These are phyloP conservation scores for Chaetops frenatus DNA, from an alignment of 2,113 vertebrate genomes.

Conservation along the genomic window DNA sequence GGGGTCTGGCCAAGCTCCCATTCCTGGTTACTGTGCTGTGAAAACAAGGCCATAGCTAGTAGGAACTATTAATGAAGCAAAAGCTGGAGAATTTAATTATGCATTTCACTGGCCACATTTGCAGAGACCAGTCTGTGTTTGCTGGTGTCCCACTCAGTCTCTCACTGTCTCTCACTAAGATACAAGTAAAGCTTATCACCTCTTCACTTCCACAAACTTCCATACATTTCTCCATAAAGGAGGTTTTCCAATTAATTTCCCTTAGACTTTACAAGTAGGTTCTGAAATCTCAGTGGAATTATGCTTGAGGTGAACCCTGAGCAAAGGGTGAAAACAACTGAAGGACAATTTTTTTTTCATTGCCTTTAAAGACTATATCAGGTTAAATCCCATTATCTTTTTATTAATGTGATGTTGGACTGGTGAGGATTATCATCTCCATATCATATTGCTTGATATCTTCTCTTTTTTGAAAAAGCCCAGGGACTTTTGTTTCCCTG, in stretches of 20 bases:
- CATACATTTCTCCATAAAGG: neutral
- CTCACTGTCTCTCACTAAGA: neutral
- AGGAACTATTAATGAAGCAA: neutral
- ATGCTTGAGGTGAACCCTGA: neutral
- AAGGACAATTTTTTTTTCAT: neutral
- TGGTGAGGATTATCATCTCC: neutral
- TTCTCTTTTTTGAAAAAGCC: neutral
- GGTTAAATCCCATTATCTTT: neutral
- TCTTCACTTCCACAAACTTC: neutral
- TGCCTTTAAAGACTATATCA: neutral
- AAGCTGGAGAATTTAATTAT: neutral
- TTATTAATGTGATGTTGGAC: neutral
- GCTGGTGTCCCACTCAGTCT: neutral
- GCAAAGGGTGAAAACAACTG: neutral
- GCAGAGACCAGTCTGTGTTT: neutral
- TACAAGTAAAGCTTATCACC: neutral
- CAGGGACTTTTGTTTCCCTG: neutral
- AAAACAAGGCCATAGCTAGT: neutral
- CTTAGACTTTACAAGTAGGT: neutral
- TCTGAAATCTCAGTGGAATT: neutral
- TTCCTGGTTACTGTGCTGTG: neutral
- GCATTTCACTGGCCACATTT: neutral
- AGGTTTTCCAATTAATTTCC: neutral
- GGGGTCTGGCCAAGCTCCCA: neutral
- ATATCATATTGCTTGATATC: neutral